Conservation (phyloP, 2,113 vertebrate species). For the Cygnus buccinator region DNA sequence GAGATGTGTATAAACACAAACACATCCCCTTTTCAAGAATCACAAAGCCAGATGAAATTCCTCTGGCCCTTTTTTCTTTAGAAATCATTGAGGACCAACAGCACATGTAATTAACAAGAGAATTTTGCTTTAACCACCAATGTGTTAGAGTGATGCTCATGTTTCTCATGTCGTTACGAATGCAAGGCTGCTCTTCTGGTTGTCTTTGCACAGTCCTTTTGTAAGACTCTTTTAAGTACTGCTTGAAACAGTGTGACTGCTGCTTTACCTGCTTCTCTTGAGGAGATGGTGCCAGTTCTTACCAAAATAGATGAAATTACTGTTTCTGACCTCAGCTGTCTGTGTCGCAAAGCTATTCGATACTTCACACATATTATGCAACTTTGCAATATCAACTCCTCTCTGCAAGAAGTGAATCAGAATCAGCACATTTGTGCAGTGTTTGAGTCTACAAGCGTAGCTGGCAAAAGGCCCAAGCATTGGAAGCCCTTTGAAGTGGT, state of each 20-base stretch:
- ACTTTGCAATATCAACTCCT: background rate
- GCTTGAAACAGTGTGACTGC: background rate
- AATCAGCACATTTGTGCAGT: background rate
- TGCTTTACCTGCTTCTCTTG: background rate
- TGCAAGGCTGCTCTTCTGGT: background rate
- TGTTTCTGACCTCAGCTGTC: background rate
- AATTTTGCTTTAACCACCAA: rapidly evolving
- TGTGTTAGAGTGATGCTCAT: rapidly evolving
- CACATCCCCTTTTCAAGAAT: background rate
- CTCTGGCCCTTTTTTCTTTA: background rate
- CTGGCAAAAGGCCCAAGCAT: background rate
- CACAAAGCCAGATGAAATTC: background rate
- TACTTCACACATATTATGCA: background rate
- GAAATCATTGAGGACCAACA: background rate
- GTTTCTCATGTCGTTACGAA: rapidly evolving
- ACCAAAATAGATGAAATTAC: background rate
- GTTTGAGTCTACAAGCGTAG: background rate
- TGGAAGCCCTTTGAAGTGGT: background rate
- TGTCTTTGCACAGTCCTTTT: background rate
- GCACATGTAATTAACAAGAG: background rate
- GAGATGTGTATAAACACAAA: rapidly evolving
- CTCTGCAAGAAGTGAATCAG: background rate
- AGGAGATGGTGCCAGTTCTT: background rate
- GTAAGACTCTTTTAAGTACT: background rate
- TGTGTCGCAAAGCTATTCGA: background rate